Percentiles rank a stretch among this genome's conserved stretches.
These are phyloP conservation scores for Cephus sareptanus DNA, from an alignment of 2,888 invertebrate species.

Conservation along the genomic window DNA sequence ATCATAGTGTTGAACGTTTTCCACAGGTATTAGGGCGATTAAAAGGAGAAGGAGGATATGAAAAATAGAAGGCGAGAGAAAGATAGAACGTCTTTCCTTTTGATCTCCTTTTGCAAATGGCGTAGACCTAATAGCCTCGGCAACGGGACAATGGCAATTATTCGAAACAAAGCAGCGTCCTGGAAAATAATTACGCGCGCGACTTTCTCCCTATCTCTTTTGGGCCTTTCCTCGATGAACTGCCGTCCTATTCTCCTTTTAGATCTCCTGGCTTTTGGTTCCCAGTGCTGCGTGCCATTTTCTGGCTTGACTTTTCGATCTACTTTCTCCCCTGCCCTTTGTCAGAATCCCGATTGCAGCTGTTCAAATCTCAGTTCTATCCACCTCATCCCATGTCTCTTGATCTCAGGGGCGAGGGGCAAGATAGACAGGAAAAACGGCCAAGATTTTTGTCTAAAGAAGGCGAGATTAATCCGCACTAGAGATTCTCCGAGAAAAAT, in stretches of 20 bases:
- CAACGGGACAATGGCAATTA: conserved; percentile 23
- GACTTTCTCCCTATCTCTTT: conserved; percentile 8
- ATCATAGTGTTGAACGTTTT: not conserved
- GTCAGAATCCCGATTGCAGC: not conserved
- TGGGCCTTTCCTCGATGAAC: not conserved
- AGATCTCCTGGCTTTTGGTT: not conserved
- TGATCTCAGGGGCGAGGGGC: not conserved
- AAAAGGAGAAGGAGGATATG: not conserved
- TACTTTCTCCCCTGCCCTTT: not conserved
- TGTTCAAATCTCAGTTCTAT: not conserved
- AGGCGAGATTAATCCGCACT: not conserved
- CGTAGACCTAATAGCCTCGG: conserved; percentile 19
- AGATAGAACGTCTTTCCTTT: conserved; percentile 17
- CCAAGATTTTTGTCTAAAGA: not conserved
- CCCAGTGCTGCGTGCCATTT: not conserved
- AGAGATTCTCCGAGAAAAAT: not conserved
- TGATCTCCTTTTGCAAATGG: conserved; percentile 24
- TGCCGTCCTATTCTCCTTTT: not conserved
- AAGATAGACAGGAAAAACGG: not conserved
- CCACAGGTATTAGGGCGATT: not conserved
- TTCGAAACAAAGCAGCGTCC: conserved; percentile 22
- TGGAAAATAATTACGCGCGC: conserved; percentile 22
- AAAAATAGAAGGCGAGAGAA: conserved; percentile 7
- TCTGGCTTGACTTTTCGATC: not conserved
- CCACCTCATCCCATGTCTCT: not conserved